Percentiles rank a stretch among this genome's conserved stretches.
Conservation (phyloP, 2,113 vertebrate species). For the Thinocorus orbignyianus region DNA sequence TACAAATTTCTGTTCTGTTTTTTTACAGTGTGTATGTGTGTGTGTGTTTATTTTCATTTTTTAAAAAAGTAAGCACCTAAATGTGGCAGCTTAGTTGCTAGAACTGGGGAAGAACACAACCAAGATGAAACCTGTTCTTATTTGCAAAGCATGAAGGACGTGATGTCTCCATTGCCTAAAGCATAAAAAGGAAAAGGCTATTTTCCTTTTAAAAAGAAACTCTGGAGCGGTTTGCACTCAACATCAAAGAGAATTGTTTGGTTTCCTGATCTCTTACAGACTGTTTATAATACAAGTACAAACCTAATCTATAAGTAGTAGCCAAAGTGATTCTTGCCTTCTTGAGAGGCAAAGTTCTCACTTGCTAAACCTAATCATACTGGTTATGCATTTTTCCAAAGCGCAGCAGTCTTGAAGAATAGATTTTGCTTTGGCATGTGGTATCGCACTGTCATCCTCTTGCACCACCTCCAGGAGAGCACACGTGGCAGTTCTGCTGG, state of each 20-base stretch:
- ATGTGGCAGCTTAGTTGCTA: not conserved
- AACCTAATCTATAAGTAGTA: not conserved
- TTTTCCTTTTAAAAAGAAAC: not conserved
- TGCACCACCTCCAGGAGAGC: not conserved
- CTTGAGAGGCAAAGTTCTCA: too few species aligned
- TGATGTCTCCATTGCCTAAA: not conserved
- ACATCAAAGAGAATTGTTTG: not conserved
- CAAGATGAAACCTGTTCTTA: not conserved
- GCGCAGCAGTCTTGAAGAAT: not conserved
- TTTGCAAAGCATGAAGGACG: too few species aligned
- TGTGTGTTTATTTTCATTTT: not conserved
- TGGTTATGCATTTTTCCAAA: not conserved
- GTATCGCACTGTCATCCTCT: not conserved
- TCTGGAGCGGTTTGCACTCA: not conserved
- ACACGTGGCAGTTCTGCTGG: slow-evolving; percentile 30
- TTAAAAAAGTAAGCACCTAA: not conserved
- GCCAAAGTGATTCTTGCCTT: not conserved
- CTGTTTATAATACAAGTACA: not conserved
- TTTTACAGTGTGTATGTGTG: not conserved
- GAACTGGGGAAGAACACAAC: not conserved
- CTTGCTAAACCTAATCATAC: not conserved
- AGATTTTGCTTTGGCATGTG: not conserved
- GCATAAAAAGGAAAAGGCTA: not conserved
- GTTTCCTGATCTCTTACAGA: slow-evolving; percentile 31
- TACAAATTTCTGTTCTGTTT: not conserved